Conservation (phyloP, 1,140 invertebrate genomes). For the Temnothorax longispinosus region DNA sequence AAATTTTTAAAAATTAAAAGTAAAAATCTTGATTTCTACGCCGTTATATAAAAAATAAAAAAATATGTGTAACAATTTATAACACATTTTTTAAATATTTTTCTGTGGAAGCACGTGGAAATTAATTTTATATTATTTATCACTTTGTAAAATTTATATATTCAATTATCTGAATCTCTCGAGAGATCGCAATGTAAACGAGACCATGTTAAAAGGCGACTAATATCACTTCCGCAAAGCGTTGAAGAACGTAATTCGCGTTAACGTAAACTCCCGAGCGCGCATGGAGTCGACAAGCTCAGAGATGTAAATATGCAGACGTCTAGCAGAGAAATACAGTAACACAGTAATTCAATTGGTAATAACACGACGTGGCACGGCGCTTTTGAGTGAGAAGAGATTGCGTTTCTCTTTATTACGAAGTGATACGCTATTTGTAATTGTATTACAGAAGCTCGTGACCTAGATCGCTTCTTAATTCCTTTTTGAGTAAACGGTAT, state of each 20-base stretch:
- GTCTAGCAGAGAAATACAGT: not conserved
- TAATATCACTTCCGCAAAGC: not conserved
- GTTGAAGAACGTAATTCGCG: conserved; percentile 29
- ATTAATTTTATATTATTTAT: not conserved
- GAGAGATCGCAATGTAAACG: not conserved
- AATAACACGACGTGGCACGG: conserved; percentile 2
- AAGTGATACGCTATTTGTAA: conserved; percentile 10
- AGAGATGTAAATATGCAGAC: conserved; percentile 25
- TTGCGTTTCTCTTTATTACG: conserved; percentile 13
- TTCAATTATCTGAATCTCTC: not conserved
- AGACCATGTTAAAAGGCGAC: not conserved
- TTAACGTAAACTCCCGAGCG: conserved; percentile 1
- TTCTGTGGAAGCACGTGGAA: not conserved
- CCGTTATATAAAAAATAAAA: not conserved
- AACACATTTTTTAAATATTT: not conserved
- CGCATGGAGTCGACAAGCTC: conserved; percentile 11
- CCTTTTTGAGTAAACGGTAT: not conserved
- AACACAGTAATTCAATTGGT: conserved; percentile 1
- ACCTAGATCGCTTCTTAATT: not conserved
- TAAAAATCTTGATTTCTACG: not conserved
- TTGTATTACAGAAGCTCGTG: conserved; percentile 19
- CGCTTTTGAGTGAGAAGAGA: conserved; percentile 19
- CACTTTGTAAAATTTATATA: not conserved
- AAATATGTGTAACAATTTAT: not conserved
- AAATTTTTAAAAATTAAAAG: not conserved